Evolutionary conservation across 2,113 vertebrate genomes (phyloP), one percentile per base, ranked within the genome.

Genomic region (Speoplatyrhinus poulsoni): DNA sequence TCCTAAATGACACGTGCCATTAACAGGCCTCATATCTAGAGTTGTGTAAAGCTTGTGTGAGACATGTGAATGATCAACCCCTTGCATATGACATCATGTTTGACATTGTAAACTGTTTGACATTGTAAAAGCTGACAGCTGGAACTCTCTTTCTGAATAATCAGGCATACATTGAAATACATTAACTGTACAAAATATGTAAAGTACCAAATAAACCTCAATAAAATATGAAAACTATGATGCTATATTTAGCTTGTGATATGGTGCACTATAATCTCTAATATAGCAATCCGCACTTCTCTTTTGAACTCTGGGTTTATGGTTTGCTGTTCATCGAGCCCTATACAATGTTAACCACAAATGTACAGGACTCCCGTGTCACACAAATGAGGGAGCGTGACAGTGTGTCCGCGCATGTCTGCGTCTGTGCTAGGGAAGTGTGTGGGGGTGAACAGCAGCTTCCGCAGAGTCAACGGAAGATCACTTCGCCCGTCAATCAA

Each of bases 401-500:
- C 13, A 60, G 49, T 46, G 8, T 62, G 41, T 17, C 41, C 16
- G 60, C 17, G 60, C 16, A n/a, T 4, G n/a, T 62, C 12, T 19
- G 46, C 17, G n/a, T 62, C 41, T 73, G 65, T 46, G 46, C 47
- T 16, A 41, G 46, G 6, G n/a, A 41, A 12, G 60, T 64, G 62
- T 26, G 65, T 53, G 15, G 71, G 79, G 73, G 72, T 76, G 76
- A 79, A 76, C 54, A 84, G 73, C 79, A 82, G 68, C 69, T 81
- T 75, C 79, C 80, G 75, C 57, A 72, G 69, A 76, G 74, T 81
- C 82, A 83, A 76, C 81, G 79, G 78, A 76, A 52, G 72, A 83
- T 89, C 84, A 86, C 82, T 79, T 83, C 66, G 62, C 59, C 86
- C 89, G 90, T 87, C 89, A 91, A 53, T 93, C 90, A 89, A 76